Conservation (phyloP, 2,113 vertebrate species). For the Platanista minor region DNA sequence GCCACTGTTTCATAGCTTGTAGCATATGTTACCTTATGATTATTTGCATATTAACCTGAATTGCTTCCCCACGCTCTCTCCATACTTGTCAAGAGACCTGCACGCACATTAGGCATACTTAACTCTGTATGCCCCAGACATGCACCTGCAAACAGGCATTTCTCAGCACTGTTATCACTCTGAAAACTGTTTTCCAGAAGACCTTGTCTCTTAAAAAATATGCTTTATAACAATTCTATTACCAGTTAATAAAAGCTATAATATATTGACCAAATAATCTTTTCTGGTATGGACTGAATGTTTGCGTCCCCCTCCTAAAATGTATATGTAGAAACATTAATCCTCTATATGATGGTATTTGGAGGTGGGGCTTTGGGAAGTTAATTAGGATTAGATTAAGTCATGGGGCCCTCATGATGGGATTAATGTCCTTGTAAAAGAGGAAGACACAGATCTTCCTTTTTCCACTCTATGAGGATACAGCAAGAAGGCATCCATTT, state of each 20-base stretch:
- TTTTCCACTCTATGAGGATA: background rate
- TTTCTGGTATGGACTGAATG: background rate
- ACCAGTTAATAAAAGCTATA: background rate
- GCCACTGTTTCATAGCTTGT: background rate
- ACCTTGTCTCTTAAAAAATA: background rate
- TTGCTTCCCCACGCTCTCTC: background rate
- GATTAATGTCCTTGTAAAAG: background rate
- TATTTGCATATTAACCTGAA: background rate
- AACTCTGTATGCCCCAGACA: background rate
- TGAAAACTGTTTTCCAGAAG: background rate
- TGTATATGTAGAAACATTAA: background rate
- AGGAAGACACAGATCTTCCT: background rate
- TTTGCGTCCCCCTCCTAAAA: background rate
- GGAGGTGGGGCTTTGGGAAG: background rate
- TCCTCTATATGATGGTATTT: background rate
- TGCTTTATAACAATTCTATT: background rate
- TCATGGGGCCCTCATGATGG: background rate
- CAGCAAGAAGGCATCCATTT: background rate
- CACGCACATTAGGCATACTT: rapidly evolving
- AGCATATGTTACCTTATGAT: background rate
- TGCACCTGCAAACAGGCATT: background rate
- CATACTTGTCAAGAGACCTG: background rate
- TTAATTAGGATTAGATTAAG: background rate
- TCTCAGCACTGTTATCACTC: background rate
- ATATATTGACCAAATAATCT: background rate